These are phyloP conservation scores for Danio aesculapii DNA, from an alignment of 2,797 vertebrate species.

Conservation along the genomic window DNA sequence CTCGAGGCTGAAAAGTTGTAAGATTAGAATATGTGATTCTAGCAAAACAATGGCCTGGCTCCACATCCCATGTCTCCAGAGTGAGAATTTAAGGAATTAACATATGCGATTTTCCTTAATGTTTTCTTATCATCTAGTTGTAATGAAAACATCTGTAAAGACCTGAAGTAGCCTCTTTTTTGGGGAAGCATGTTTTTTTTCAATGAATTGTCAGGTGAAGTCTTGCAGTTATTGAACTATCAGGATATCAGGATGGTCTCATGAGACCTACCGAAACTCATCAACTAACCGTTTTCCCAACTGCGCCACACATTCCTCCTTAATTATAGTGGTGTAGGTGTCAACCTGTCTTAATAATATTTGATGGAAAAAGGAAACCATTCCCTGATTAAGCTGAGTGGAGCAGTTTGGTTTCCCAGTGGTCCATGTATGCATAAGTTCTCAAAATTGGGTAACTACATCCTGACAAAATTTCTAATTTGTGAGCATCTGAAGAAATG, in stretches of 20 bases:
- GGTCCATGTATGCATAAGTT: slow-evolving; percentile 45
- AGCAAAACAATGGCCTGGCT: slow-evolving; percentile 29
- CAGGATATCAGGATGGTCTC: slow-evolving; percentile 32
- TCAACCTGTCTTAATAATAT: slow-evolving; percentile 48
- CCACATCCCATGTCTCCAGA: not conserved
- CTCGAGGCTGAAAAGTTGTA: not conserved
- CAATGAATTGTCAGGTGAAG: slow-evolving; percentile 31
- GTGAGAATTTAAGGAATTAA: slow-evolving; percentile 5
- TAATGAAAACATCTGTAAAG: slow-evolving; percentile 13
- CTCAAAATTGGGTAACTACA: slow-evolving; percentile 40
- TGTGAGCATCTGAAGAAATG: slow-evolving; percentile 41
- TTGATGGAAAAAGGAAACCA: slow-evolving; percentile 49
- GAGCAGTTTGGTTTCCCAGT: slow-evolving; percentile 33
- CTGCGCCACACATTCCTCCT: slow-evolving; percentile 33
- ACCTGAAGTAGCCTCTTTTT: not conserved
- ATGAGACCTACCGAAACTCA: slow-evolving; percentile 40
- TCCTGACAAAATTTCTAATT: slow-evolving; percentile 38
- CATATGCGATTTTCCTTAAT: not conserved
- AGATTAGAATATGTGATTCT: not conserved
- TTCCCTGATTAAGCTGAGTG: slow-evolving; percentile 42
- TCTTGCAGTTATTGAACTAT: slow-evolving; percentile 26
- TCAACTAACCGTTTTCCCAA: slow-evolving; percentile 40
- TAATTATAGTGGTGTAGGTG: slow-evolving; percentile 44
- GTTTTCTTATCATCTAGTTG: not conserved
- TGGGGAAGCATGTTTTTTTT: slow-evolving; percentile 11